Percentiles rank a stretch among this genome's conserved stretches.
Conservation (phyloP, 2,113 vertebrate genomes). For the Sus scrofa region DNA sequence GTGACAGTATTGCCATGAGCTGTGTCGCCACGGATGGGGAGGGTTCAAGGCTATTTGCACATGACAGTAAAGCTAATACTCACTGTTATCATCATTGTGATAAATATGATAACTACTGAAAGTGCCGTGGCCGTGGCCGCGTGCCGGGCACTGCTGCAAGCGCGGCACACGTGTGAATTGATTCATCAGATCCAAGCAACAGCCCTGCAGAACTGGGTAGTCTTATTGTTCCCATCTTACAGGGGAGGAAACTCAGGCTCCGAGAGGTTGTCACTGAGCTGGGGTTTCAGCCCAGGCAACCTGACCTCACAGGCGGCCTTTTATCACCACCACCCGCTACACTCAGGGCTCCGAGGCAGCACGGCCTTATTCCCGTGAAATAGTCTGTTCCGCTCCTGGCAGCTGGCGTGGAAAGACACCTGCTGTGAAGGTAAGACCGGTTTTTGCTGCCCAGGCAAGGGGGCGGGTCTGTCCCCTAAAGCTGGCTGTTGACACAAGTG, state of each 20-base stretch:
- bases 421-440: not conserved
- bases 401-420: not conserved
- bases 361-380: accelerated
- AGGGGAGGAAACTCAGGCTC: not conserved
- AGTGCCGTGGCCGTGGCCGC: accelerated
- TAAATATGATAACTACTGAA: not conserved
- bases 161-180: accelerated
- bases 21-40: not conserved
- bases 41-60: not conserved
- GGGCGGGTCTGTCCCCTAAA: not conserved
- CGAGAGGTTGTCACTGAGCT: not conserved
- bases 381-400: not conserved
- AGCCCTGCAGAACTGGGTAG: accelerated
- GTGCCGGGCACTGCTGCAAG: accelerated
- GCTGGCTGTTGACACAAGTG: not conserved
- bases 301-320: accelerated
- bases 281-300: not conserved
- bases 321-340: accelerated
- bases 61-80: not conserved
- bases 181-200: accelerated
- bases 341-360: not conserved
- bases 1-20: not conserved
- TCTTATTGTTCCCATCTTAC: not conserved
- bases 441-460: not conserved
- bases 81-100: not conserved